Evolutionary conservation across 2,113 vertebrate species (phyloP).

Genomic region (Myrmecobius fasciatus): DNA sequence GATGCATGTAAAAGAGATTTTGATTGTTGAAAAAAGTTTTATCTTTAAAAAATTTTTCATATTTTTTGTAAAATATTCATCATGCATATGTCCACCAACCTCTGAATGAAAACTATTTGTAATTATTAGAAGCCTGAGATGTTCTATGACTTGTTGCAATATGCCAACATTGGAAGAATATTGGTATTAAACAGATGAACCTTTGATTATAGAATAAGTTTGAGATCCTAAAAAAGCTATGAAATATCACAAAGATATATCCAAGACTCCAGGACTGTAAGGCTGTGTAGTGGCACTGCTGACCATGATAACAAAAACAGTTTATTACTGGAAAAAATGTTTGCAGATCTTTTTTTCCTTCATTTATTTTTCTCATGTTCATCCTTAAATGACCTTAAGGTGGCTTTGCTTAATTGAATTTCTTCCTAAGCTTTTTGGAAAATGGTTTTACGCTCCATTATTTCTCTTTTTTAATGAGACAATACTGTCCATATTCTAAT

Average conservation of each 20-base stretch:
- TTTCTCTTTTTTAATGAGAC: neutral
- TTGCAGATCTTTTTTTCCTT: neutral
- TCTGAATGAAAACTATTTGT: neutral
- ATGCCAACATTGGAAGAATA: neutral
- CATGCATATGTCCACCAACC: neutral
- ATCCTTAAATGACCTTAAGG: neutral
- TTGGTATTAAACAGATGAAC: neutral
- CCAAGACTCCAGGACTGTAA: neutral
- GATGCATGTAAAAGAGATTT: no score
- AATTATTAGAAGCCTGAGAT: neutral
- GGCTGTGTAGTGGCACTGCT: neutral
- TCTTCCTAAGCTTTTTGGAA: neutral
- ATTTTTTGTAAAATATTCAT: neutral
- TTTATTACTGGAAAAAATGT: neutral
- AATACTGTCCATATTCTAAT: neutral
- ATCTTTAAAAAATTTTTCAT: neutral
- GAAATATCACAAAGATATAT: neutral
- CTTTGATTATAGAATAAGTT: neutral
- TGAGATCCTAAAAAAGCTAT: neutral
- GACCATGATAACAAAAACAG: neutral
- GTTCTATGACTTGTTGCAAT: neutral
- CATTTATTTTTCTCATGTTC: neutral
- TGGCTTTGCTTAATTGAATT: neutral
- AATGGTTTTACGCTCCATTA: neutral
- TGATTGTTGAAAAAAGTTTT: no score